Base-by-base conservation (phyloP, 1,140 invertebrate species). In the Neoseiulus cucumeris region DNA sequence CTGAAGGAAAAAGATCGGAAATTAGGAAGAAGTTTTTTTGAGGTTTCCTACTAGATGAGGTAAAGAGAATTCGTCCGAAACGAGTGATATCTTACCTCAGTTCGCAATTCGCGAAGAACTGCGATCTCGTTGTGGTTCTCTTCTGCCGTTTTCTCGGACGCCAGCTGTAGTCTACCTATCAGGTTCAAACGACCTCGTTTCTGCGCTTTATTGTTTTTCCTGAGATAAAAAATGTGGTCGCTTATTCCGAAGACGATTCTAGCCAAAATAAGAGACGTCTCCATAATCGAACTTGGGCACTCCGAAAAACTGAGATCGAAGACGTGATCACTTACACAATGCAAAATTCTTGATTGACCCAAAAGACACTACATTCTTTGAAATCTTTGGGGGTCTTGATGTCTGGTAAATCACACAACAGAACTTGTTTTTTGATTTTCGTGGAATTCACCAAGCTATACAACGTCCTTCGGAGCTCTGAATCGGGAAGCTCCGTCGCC, bases 101-200 rank as follows among this genome's bases (percentile, higher is more conserved):
- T 85, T 72, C 93, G 80, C 68, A 96, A 80, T 75, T 95, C 94
- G 74, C 93, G 82, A 42, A 98, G 79, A 75, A 95, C 91, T 70
- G 95, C 89, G 73, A 98, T 97, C 44, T 89, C 91, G 78, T 96
- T 91, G 78, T 96, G 96, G 75, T 98, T 90, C 77, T 93, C 93
- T 73, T 96, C 85, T 77, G 92, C 89, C 69, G 88, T 91, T 67
- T 91, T 82, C 76, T 97, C 93, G 5, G 92, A 96, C 70, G 89
- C 93, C 39, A 96, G 75, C 77, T 96, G 92, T 51, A 97, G 78
- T 69, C 92, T 79, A 64, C 93, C 93, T 75, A 98, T 89, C 66
- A 98, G 78, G 82, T 95, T 97, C 66, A 89, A 84, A 79, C 94
- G 94, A 25, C 93, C 93, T 70, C 93, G 77, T 72, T 89, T 89